Base-by-base conservation (phyloP, 2,113 vertebrate genomes). In the Scomber scombrus region DNA sequence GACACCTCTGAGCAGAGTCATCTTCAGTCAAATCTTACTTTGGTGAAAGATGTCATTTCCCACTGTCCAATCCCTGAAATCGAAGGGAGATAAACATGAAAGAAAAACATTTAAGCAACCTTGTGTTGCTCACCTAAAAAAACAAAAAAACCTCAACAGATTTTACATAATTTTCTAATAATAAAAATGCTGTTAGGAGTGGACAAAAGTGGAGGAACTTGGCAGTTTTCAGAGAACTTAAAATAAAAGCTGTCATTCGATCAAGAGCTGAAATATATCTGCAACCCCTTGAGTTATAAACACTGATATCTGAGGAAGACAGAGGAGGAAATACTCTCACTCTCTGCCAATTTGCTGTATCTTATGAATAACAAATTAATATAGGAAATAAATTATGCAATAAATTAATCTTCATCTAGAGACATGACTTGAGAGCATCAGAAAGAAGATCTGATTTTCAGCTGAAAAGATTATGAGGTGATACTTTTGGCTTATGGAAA, bases 321-420 rank as follows among this genome's bases (percentile, higher is more conserved):
- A 15, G 50, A 45, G 54, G 61, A 75, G 62, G 67, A 82, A 85
- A 74, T 65, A 71, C 60, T 80, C 31, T 26, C 68, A 71, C 60
- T 80, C 31, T 26, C 21, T 81, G 40, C 69, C 82, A 86, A 76
- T 88, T 77, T 70, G 66, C 71, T 63, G 29, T 45, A 78, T 78
- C 78, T 31, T 64, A 68, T 75, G 77, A 91, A 88, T 82, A 88
- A 80, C 72, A 86, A 85, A 90, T 90, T 66, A 65, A 70, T 67
- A 56, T 21, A 12, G 64, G 29, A 89, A 82, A 85, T 84, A 78
- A 84, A 85, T 89, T 78, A 87, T 90, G 82, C 83, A 84, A 91
- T 90, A 62, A 85, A 70, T 56, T 21, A 71, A 90, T 63, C 12
- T 3, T 91, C 58, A 76, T 85, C 83, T 69, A 62, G 77, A 64